phyloP scores from a whole-genome alignment of 2,888 invertebrate species.

The Sesamia inferens region DNA sequence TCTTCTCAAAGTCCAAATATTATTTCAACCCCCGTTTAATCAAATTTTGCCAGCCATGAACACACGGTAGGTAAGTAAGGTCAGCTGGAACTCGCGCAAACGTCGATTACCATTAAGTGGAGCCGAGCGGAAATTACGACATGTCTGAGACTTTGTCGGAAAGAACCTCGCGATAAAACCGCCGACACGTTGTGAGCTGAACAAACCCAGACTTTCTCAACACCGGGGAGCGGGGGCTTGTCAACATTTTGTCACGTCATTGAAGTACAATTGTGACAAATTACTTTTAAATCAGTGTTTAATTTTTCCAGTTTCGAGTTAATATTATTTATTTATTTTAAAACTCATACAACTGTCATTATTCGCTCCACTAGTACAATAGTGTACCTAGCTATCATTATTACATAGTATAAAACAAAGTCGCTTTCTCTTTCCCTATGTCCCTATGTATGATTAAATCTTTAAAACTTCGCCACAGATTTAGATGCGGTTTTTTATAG shows the following conservation, averaged over 20 bases:
- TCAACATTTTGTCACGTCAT: conserved; percentile 36
- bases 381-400: too few species aligned
- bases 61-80: conserved; percentile 39
- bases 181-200: conserved; percentile 48
- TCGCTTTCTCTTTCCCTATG: too few species aligned
- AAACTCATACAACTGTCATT: too few species aligned
- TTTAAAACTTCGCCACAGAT: too few species aligned
- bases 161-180: conserved; percentile 51
- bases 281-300: background rate
- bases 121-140: conserved; percentile 71
- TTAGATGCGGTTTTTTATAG: too few species aligned
- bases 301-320: background rate
- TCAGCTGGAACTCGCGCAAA: conserved; percentile 42
- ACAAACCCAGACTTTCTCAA: conserved; percentile 46
- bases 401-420: too few species aligned
- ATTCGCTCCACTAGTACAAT: too few species aligned
- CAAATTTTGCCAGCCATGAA: conserved; percentile 36
- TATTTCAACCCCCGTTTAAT: conserved; percentile 42
- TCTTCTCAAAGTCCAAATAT: conserved; percentile 28
- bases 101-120: conserved; percentile 69
- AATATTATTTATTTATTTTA: too few species aligned
- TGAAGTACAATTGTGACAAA: background rate
- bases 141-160: conserved; percentile 59
- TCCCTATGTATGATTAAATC: too few species aligned
- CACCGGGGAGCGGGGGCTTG: conserved; percentile 17